Evolutionary conservation across 1,140 invertebrate species (phyloP), one percentile per base, ranked within the genome.

Genomic region (Heliothis subflexa): DNA sequence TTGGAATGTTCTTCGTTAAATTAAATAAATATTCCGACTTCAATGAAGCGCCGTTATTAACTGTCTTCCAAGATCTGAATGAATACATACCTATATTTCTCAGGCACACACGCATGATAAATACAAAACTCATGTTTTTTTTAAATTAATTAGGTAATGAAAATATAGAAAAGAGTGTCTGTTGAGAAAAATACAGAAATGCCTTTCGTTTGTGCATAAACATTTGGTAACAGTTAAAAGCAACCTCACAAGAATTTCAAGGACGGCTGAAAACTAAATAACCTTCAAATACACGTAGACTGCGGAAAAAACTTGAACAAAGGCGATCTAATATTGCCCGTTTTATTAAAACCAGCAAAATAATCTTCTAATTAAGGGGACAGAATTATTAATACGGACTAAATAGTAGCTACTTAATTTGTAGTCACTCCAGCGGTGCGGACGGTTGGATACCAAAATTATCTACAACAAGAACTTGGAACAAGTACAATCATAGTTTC

Each of bases 361-460:
- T n/a, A n/a, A n/a, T 55, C 21, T 70, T 28, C 68, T 71, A 71
- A 71, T 71, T 71, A 55, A 40, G 28, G 11, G 68, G 18, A 33
- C 28, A 54, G 33, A 70, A 71, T 16, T 55, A 25, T 55, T 71
- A 71, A 71, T 71, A 55, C 55, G 25, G 2, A 14, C 50, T 55
- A 33, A 71, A 71, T 71, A 71, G 28, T 33, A 40, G 45, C 25
- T 16, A 54, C 68, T 5, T 71, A 71, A 54, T 71, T 71, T 71
- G 68, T 54, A 33, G 50, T 10, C 40, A 16, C 59, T 50, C 49
- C 13, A 40, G 10, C 47, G 49, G 62, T 52, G 66, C 47, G 47
- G 66, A 52, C 18, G 47, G 49, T 28, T 52, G 47, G 66, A 11
- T 70, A 47, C 49, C 16, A 2, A 28, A 50, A 70, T 28, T 70